Conservation (phyloP, 2,888 invertebrate species). For the Patella pellucida region DNA sequence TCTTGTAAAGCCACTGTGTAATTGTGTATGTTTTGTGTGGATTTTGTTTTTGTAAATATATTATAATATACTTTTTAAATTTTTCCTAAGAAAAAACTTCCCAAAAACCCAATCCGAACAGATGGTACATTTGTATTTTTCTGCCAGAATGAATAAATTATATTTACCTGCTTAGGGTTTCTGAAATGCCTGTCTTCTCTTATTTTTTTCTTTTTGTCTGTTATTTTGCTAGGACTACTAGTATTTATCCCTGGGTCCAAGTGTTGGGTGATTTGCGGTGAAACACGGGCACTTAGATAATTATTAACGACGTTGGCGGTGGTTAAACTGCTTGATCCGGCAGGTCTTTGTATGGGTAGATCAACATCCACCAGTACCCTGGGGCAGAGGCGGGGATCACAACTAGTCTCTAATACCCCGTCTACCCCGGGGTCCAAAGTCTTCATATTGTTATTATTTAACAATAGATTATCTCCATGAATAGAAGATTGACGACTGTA, state of each 20-base stretch:
- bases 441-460: neutral
- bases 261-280: conserved; percentile 13
- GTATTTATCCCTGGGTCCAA: conserved; percentile 13
- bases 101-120: no score
- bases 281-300: conserved; percentile 21
- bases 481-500: neutral
- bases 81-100: no score
- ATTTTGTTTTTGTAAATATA: no score
- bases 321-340: neutral
- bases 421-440: neutral
- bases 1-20: no score
- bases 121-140: no score
- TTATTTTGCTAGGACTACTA: no score
- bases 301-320: conserved; percentile 23
- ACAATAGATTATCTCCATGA: neutral
- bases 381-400: conserved; percentile 44
- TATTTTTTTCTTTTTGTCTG: neutral
- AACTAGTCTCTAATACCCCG: neutral
- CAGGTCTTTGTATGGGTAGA: conserved; percentile 42
- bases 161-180: neutral
- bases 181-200: neutral
- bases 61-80: no score
- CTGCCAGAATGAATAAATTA: neutral
- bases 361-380: conserved; percentile 51
- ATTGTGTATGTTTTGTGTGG: no score